Evolutionary conservation across 2,113 vertebrate genomes (phyloP).

Genomic region (Thymallus thymallus): DNA sequence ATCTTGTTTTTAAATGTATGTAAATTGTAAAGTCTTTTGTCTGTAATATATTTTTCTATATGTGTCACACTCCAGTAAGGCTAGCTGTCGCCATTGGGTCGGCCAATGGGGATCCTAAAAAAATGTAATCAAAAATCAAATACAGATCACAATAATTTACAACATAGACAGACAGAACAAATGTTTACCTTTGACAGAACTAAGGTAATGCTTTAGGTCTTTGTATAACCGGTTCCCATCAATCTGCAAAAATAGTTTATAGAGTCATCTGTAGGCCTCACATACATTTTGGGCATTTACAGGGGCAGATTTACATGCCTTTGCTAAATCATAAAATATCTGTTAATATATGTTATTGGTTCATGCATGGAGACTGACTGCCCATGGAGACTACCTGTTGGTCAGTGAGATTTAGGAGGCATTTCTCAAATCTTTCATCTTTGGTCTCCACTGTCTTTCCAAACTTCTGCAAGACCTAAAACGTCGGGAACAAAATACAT

Average conservation of each 20-base stretch:
- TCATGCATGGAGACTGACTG: background rate
- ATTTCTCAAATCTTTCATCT: slow-evolving; percentile 87
- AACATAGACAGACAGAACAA: slow-evolving; percentile 18
- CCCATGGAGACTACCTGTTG: slow-evolving; percentile 81
- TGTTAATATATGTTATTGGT: background rate
- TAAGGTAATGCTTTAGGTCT: slow-evolving; percentile 85
- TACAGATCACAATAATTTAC: background rate
- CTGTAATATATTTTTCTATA: too few relatives aligned
- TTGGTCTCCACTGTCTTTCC: slow-evolving; percentile 88
- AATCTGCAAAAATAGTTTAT: slow-evolving; percentile 64
- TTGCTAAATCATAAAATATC: background rate
- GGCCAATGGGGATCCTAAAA: too few relatives aligned
- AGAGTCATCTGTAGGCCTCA: background rate
- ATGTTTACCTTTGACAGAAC: slow-evolving; percentile 83
- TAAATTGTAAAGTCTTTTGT: too few relatives aligned
- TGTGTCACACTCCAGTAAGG: too few relatives aligned
- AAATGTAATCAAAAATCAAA: background rate
- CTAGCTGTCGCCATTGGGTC: too few relatives aligned
- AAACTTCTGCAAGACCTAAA: slow-evolving; percentile 88
- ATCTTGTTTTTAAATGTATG: too few relatives aligned
- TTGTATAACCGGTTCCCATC: slow-evolving; percentile 88
- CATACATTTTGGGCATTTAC: background rate
- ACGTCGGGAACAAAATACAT: slow-evolving; percentile 2
- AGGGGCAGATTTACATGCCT: background rate
- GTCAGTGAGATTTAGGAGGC: slow-evolving; percentile 76